Percentiles rank a stretch among this genome's conserved stretches.
Evolutionary conservation across 2,888 invertebrate species (phyloP).

Genomic region (Morinoia aosen): DNA sequence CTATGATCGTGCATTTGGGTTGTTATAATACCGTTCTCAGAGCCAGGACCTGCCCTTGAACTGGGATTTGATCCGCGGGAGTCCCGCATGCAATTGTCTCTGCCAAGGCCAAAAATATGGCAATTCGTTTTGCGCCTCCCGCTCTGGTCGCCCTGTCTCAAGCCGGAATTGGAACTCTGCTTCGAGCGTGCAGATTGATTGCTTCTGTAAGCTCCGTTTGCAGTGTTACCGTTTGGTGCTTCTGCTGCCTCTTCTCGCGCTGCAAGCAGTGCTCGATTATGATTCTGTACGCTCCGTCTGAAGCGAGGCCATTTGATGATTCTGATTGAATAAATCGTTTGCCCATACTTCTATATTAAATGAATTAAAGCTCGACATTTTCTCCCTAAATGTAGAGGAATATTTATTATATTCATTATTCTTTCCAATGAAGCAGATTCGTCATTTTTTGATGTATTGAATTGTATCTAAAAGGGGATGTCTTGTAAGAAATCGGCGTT

Average conservation of each 20-base stretch:
- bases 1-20: neutral
- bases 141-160: neutral
- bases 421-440: neutral
- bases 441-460: neutral
- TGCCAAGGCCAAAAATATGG: neutral
- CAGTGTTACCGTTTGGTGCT: neutral
- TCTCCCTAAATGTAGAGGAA: neutral
- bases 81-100: neutral
- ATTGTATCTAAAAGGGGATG: neutral
- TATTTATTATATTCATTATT: neutral
- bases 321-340: too few species aligned
- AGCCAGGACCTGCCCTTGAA: conserved; percentile 12
- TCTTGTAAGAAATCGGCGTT: neutral
- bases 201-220: neutral
- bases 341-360: neutral
- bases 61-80: neutral
- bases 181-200: neutral
- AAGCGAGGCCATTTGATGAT: too few species aligned
- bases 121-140: neutral
- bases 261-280: neutral
- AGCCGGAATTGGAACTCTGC: neutral
- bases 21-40: neutral
- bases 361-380: neutral
- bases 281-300: too few species aligned
- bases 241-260: neutral